A percentile compares a stretch with the other conserved stretches of the same genome.
Evolutionary conservation across 1,140 invertebrate genomes (phyloP).

Genomic region (Drosophila kanapiae): DNA sequence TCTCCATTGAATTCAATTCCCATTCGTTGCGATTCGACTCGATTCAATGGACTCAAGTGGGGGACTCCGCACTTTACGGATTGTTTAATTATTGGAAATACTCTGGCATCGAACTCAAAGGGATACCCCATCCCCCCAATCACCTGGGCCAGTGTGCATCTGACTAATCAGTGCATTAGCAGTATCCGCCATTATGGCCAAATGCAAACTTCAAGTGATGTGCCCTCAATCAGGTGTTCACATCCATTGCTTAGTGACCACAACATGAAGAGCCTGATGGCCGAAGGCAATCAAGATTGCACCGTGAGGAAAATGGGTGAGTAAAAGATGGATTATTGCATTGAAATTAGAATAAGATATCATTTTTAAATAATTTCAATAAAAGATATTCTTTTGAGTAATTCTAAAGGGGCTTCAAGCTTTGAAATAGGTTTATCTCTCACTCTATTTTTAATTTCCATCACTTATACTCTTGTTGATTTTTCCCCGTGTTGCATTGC

Average conservation of each 20-base stretch:
- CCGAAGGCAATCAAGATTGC: conserved; percentile 35
- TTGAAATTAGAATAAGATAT: too few species aligned
- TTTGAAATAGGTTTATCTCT: neutral
- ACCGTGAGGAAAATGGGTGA: neutral
- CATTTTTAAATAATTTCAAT: too few species aligned
- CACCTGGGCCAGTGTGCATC: conserved; percentile 18
- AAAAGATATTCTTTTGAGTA: too few species aligned
- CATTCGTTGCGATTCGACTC: conserved; percentile 23
- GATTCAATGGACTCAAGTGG: conserved; percentile 35
- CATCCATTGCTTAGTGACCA: conserved; percentile 77
- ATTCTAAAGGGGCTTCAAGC: too few species aligned
- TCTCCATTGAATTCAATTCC: conserved; percentile 39
- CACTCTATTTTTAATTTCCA: neutral
- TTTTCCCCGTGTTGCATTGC: conserved; percentile 5
- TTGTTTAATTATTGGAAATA: conserved; percentile 83
- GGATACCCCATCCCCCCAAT: conserved; percentile 15
- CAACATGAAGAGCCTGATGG: conserved; percentile 44
- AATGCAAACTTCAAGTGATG: conserved; percentile 66
- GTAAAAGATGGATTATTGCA: too few species aligned
- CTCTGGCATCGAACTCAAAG: conserved; percentile 61
- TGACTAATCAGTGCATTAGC: conserved; percentile 73
- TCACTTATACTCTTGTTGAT: neutral
- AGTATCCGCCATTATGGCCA: conserved; percentile 61
- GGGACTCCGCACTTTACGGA: conserved; percentile 24
- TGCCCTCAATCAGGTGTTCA: conserved; percentile 43